These are phyloP conservation scores for Drosophila ohnishii DNA, from an alignment of 1,140 invertebrate species.

Conservation along the genomic window DNA sequence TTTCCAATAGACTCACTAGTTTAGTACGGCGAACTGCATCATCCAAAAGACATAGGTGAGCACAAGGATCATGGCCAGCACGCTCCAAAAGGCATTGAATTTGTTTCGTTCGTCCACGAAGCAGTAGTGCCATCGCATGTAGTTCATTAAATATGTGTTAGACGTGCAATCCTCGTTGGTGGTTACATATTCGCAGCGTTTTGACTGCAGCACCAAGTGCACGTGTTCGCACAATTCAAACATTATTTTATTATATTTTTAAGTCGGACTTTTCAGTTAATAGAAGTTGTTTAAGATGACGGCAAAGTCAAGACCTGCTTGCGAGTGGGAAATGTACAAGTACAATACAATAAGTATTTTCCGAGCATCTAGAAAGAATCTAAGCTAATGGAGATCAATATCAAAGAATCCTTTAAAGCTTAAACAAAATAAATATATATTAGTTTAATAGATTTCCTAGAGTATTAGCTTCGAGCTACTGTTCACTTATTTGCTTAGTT, in stretches of 20 bases:
- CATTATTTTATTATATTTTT: conserved; percentile 1
- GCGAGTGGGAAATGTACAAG: not conserved
- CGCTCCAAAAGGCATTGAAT: conserved; percentile 32
- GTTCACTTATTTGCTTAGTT: not conserved
- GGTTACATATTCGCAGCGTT: conserved; percentile 6
- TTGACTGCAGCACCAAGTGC: not conserved
- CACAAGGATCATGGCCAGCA: conserved; percentile 2
- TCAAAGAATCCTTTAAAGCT: not conserved
- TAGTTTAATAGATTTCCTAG: not conserved
- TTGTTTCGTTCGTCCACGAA: conserved; percentile 10
- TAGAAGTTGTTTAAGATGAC: not conserved
- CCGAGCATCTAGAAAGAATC: not conserved
- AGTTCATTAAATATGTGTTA: conserved; percentile 28
- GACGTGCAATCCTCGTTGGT: not conserved
- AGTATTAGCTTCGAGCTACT: not conserved
- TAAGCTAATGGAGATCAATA: not conserved
- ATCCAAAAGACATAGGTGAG: conserved; percentile 35
- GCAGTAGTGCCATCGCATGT: conserved; percentile 30
- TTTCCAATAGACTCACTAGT: conserved; percentile 25
- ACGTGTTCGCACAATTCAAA: not conserved
- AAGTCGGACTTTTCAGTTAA: too few species aligned
- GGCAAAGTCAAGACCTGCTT: not conserved
- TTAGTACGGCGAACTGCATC: conserved; percentile 17
- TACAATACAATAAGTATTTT: not conserved
- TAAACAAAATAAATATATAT: not conserved